Base-by-base conservation (phyloP, 2,888 invertebrate genomes). In the Brenthis ino region DNA sequence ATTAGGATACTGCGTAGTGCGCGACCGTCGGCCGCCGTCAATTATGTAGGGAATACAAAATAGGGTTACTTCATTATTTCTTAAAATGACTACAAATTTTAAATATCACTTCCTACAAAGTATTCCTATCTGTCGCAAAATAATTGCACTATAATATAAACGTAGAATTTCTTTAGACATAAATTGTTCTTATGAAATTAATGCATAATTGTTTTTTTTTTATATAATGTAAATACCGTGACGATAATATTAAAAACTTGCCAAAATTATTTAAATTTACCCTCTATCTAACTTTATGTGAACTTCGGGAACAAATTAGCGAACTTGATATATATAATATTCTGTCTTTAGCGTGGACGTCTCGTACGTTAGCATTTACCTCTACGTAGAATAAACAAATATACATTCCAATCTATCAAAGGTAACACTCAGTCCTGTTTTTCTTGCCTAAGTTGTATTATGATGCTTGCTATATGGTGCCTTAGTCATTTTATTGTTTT, bases 351-450 rank as follows among this genome's bases (percentile, higher is more conserved):
- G 55, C 53, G 51, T 50, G 6, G 60, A 57, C 47, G 67, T 53
- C 67, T 43, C 71, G 72, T 77, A 73, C 67, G 72, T 75, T 78
- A 81, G 88, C 88, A 88, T 89, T 88, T 89, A 88, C 78, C 82
- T 85, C 75, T 53, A 63, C 24, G 53, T 65, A 70, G 76, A 81
- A 79, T 82, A 79, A 68, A 67, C 28, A 28, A 64, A 75, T 80
- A 79, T 82, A 89, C 89, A 90, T 90, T 90, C 90, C 90, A 89
- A 77, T 84, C 71, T 85, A 83, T 43, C 76, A 72, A 76, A 69
- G 77, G 69, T 81, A 78, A 72, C 75, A 82, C 83, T 85, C 85
- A 85, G 83, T 87, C 83, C 82, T 76, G 79, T 74, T 74, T 43
- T 79, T 73, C 73, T 66, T 54, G 51, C 53, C 63, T 63, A 54